phyloP scores from a whole-genome alignment of 2,797 vertebrate species.

The Allochrocebus solatus region DNA sequence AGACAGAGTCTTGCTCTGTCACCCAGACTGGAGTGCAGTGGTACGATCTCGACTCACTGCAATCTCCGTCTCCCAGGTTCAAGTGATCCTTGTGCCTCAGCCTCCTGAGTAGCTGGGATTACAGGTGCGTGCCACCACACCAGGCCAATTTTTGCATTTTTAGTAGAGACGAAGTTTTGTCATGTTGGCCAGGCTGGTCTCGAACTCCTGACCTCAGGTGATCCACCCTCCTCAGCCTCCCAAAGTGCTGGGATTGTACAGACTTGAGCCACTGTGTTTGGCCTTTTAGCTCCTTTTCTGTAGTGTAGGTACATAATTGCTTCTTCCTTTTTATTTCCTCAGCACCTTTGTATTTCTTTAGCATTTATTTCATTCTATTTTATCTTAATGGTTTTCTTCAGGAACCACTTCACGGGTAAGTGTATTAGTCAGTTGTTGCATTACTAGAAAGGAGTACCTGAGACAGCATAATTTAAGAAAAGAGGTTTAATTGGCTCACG shows the following conservation, averaged over 20 bases:
- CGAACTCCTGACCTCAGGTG: background rate
- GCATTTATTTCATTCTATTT: background rate
- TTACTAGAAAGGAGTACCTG: too few species aligned
- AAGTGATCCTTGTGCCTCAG: background rate
- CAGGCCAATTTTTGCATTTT: background rate
- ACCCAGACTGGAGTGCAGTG: background rate
- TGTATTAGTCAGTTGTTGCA: too few species aligned
- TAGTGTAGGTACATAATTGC: background rate
- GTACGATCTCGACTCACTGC: background rate
- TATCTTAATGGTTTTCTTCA: background rate
- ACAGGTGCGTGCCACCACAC: background rate
- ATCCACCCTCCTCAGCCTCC: background rate
- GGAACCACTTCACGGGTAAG: background rate
- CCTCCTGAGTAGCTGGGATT: too few species aligned
- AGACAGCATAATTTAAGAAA: too few species aligned
- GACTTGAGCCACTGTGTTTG: background rate
- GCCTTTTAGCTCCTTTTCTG: background rate
- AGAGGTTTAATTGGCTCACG: too few species aligned
- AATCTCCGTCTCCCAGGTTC: background rate
- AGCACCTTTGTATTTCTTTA: background rate
- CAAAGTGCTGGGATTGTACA: background rate
- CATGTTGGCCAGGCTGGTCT: background rate
- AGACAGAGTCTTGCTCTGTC: too few species aligned
- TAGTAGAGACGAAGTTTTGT: background rate
- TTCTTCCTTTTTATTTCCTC: background rate